These are phyloP conservation scores for Pherbina coryleti DNA, from an alignment of 2,888 invertebrate species.

Conservation along the genomic window DNA sequence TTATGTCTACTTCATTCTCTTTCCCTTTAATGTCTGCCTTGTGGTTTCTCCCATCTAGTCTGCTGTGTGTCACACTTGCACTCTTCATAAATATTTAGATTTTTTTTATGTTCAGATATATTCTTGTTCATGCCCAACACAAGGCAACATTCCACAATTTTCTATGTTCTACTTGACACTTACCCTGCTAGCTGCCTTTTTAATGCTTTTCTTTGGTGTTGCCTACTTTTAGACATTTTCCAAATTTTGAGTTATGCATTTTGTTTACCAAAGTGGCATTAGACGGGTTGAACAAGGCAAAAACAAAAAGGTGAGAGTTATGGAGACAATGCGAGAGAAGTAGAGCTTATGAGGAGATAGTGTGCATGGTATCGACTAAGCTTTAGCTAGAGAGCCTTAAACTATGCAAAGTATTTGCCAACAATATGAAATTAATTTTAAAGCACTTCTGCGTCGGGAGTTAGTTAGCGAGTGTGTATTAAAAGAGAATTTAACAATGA, in stretches of 20 bases:
- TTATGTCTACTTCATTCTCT: background rate
- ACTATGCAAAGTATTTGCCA: slow-evolving; percentile 42
- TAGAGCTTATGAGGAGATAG: background rate
- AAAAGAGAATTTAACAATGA: background rate
- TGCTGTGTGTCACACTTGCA: background rate
- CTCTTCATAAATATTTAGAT: background rate
- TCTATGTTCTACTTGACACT: background rate
- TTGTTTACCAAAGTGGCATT: slow-evolving; percentile 43
- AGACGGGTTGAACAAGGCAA: background rate
- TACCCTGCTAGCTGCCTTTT: background rate
- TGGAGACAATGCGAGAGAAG: too few species aligned
- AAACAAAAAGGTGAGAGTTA: background rate
- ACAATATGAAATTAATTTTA: slow-evolving; percentile 32
- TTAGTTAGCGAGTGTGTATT: slow-evolving; percentile 7
- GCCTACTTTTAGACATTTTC: slow-evolving; percentile 9
- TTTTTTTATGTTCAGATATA: background rate
- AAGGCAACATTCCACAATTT: background rate
- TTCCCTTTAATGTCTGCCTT: background rate
- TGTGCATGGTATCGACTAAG: background rate
- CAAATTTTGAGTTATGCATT: slow-evolving; percentile 36
- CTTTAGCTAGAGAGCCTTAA: background rate
- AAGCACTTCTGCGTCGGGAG: slow-evolving; percentile 27
- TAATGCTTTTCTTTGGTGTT: background rate
- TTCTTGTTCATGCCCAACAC: background rate
- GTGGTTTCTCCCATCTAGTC: background rate